Evolutionary conservation across 2,113 vertebrate species (phyloP), one percentile per base, ranked within the genome.

Genomic region (Centropus bengalensis): DNA sequence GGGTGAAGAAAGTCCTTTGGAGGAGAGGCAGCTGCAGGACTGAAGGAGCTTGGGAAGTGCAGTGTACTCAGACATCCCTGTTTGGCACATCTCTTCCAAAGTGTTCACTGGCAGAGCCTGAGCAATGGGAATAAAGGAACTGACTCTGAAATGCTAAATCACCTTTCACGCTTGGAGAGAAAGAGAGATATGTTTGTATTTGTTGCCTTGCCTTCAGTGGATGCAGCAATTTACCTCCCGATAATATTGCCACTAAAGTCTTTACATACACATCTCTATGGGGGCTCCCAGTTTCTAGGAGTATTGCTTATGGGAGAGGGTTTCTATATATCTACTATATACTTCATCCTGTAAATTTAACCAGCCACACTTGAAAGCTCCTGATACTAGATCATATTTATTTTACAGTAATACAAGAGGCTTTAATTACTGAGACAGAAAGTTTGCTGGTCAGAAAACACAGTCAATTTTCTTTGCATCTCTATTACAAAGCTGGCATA

Each of bases 61-160:
- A 14, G 27, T 26, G 36, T 5, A 4, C 18, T 71, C 3, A 2
- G 42, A 15, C 44, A 23, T 62, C 12, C 47, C 19, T 0, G 0
- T 77, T 78, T 38, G 42, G 17, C 51, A 58, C 1, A 0, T 45
- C 12, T 38, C 33, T 68, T 55, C 26, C 40, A 21, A 73, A 69
- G 54, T 45, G 45, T 56, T 47, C 24, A 5, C 30, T 89, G 64
- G 14, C 60, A 78, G 60, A 74, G 19, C 33, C 91, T 78, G 47
- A 58, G 44, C 30, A 47, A 26, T 28, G 55, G 52, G 42, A 67
- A 12, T 36, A 28, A 38, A 36, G 36, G 42, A 68, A 8, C 21
- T 70, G 55, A 28, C 27, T 52, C 23, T 63, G 60, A 84, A 84
- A 51, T 59, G 19, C 19, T 59, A 10, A 36, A 3, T 81, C 42